These are phyloP conservation scores for Phaonia tiefii DNA, from an alignment of 2,888 invertebrate species.

Conservation along the genomic window DNA sequence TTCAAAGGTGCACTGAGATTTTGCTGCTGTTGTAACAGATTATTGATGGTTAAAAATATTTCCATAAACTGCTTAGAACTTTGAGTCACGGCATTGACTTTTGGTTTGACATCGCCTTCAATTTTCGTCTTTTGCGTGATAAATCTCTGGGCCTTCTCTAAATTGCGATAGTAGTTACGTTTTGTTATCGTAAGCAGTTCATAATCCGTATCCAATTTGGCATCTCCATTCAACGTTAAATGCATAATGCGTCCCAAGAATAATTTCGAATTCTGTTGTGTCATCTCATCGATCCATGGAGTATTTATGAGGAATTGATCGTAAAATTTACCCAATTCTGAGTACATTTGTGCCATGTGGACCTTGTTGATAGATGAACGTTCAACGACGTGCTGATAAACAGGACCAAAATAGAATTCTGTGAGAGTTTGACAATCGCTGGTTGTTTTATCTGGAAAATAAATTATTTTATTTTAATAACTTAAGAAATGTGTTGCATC, in stretches of 20 bases:
- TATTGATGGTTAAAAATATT: constrained; percentile 71
- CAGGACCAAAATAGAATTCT: constrained; percentile 72
- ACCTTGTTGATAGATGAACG: constrained; percentile 73
- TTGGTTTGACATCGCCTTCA: background rate
- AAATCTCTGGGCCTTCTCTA: constrained; percentile 76
- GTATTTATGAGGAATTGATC: constrained; percentile 72
- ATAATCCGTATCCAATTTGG: constrained; percentile 74
- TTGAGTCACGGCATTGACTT: constrained; percentile 14
- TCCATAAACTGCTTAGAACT: constrained; percentile 72
- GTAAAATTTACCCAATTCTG: constrained; percentile 74
- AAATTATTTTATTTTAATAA: no score
- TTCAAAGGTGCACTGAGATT: constrained; percentile 74
- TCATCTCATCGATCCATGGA: constrained; percentile 78
- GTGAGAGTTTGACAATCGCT: constrained; percentile 73
- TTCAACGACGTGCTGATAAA: constrained; percentile 75
- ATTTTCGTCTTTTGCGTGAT: constrained; percentile 66
- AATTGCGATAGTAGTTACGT: constrained; percentile 77
- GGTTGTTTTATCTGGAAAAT: constrained; percentile 72
- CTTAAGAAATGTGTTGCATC: no score
- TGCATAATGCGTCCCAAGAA: constrained; percentile 76
- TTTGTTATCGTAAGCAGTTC: constrained; percentile 72
- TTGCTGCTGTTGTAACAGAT: constrained; percentile 70
- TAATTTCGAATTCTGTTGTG: constrained; percentile 74
- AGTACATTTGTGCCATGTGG: constrained; percentile 75
- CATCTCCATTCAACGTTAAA: constrained; percentile 75